phyloP scores from a whole-genome alignment of 1,140 invertebrate genomes.

The Megalopta genalis region DNA sequence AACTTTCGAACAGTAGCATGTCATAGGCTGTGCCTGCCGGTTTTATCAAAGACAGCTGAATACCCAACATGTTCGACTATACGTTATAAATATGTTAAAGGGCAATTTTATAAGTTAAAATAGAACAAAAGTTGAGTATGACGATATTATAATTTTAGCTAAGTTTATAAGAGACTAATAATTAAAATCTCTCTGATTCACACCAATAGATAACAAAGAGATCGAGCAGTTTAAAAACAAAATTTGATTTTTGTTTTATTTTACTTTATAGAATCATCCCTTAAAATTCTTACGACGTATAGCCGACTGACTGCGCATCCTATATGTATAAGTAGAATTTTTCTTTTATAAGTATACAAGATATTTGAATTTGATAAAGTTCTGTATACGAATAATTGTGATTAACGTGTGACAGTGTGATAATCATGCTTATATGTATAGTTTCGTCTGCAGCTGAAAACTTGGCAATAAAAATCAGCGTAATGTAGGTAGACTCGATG shows the following conservation, averaged over 20 bases:
- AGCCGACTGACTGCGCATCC: no score
- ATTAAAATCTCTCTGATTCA: no score
- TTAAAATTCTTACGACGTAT: no score
- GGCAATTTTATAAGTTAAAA: no score
- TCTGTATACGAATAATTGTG: background rate
- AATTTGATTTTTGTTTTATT: no score
- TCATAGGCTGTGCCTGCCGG: background rate
- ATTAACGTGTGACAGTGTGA: constrained; percentile 6
- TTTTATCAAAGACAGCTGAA: background rate
- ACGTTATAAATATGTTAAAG: no score
- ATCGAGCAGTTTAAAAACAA: no score
- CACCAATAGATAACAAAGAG: no score
- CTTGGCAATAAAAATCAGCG: background rate
- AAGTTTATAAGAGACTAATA: no score
- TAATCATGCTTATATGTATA: background rate
- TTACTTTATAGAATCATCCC: no score
- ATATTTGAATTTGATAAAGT: background rate
- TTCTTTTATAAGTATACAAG: background rate
- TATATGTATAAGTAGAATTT: background rate
- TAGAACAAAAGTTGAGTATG: no score
- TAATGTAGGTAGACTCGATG: background rate
- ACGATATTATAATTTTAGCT: no score
- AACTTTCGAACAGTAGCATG: background rate
- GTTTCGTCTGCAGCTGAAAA: background rate
- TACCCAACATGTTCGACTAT: background rate